These are phyloP conservation scores for Anoura caudifer DNA, from an alignment of 2,113 vertebrate species.

Conservation along the genomic window DNA sequence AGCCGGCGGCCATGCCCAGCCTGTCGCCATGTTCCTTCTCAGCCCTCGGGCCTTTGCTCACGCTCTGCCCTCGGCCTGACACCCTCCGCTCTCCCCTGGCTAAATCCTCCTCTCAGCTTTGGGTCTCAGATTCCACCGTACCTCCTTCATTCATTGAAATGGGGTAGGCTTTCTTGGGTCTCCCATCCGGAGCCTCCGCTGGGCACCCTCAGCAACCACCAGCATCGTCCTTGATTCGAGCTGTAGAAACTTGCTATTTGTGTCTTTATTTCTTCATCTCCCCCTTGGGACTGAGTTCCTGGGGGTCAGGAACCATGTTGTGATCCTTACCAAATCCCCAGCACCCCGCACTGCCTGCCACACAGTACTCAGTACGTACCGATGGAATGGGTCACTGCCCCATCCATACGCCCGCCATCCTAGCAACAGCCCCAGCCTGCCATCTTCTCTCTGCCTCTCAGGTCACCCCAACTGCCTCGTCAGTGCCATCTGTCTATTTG, in stretches of 20 bases:
- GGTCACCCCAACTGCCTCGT: neutral
- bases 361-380: rapidly evolving
- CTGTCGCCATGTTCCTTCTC: neutral
- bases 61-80: neutral
- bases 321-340: neutral
- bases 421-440: neutral
- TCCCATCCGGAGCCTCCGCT: neutral
- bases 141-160: neutral
- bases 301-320: neutral
- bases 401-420: neutral
- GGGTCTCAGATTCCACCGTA: neutral
- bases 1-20: neutral
- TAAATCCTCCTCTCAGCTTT: neutral
- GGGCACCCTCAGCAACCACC: neutral
- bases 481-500: neutral
- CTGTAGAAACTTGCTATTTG: neutral
- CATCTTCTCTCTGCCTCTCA: neutral
- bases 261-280: neutral
- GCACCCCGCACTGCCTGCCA: neutral
- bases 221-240: neutral
- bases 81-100: neutral
- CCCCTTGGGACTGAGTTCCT: neutral
- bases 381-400: neutral
- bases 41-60: neutral
- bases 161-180: neutral